A percentile compares a stretch with the other conserved stretches of the same genome.
Evolutionary conservation across 2,797 vertebrate genomes (phyloP).

Genomic region (Pipistrellus kuhlii): DNA sequence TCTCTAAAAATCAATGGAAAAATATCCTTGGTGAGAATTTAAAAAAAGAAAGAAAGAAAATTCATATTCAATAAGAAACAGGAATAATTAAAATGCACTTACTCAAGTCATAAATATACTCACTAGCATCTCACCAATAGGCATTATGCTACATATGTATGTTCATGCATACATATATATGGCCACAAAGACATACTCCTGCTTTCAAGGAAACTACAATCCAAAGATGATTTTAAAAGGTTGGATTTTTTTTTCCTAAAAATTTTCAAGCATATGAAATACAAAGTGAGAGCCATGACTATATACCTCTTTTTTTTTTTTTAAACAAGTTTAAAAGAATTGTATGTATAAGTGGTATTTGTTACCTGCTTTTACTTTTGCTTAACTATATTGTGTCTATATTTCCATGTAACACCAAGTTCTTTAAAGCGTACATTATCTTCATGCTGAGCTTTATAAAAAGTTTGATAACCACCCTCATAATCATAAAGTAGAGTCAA

Average conservation of each 20-base stretch:
- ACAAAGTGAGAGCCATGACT: conserved; percentile 27
- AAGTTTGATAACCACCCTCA: not conserved
- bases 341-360: not conserved
- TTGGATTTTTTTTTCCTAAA: not conserved
- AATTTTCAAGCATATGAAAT: not conserved
- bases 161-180: not conserved
- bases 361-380: not conserved
- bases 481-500: conserved; percentile 13
- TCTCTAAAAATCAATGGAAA: too few species aligned
- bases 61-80: conserved; percentile 15
- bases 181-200: not conserved
- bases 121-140: not conserved
- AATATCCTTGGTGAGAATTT: too few species aligned
- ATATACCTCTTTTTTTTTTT: not conserved
- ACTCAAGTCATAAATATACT: conserved; percentile 5
- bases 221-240: conserved; percentile 13
- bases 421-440: conserved; percentile 32
- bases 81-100: not conserved
- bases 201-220: not conserved
- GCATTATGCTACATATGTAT: not conserved
- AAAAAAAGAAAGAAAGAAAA: not conserved
- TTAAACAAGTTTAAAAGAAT: not conserved
- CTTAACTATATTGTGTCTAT: not conserved
- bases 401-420: conserved; percentile 16
- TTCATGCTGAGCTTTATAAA: conserved; percentile 20